Evolutionary conservation across 2,113 vertebrate species (phyloP).

Genomic region (Columba janthina): DNA sequence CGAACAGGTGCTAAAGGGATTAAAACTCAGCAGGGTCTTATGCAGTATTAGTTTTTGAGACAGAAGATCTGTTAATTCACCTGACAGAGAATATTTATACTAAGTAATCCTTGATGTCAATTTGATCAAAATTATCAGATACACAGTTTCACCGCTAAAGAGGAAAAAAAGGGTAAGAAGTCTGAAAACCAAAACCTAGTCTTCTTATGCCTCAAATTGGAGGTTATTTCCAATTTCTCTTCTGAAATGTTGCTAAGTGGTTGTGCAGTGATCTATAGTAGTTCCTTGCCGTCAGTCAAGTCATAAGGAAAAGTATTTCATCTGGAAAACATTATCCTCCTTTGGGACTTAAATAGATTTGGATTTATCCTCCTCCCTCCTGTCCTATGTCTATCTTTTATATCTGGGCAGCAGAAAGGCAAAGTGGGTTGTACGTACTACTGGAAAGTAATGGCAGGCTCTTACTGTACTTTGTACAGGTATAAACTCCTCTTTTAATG

Average conservation of each 20-base stretch:
- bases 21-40: neutral
- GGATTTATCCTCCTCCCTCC: neutral
- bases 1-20: neutral
- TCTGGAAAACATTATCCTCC: neutral
- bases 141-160: neutral
- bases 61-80: neutral
- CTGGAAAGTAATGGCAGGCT: neutral
- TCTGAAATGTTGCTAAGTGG: neutral
- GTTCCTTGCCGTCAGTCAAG: neutral
- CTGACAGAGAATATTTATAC: neutral
- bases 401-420: neutral
- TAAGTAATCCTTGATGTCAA: neutral
- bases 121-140: neutral
- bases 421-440: neutral
- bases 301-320: neutral
- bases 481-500: neutral
- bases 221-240: neutral
- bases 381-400: neutral
- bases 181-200: neutral
- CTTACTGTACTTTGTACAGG: neutral
- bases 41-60: neutral
- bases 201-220: neutral
- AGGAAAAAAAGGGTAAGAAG: neutral
- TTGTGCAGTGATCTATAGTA: slow-evolving; percentile 1
- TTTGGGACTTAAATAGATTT: neutral